Evolutionary conservation across 2,888 invertebrate genomes (phyloP).

Genomic region (Eristalis tenax): DNA sequence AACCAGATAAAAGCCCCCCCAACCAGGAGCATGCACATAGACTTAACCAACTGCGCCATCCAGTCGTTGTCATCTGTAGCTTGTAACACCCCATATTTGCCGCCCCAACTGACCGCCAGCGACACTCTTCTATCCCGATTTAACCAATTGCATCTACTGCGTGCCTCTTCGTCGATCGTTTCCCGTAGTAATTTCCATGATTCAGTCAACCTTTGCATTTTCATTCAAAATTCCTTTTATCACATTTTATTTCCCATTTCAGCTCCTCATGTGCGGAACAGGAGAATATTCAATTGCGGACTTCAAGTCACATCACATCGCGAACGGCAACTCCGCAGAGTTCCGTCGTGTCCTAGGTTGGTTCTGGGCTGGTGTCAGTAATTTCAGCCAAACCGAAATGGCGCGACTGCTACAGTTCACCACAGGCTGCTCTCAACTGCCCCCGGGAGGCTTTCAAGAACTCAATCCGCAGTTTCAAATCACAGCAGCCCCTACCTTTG

Average conservation of each 20-base stretch:
- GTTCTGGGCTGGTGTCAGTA: slow-evolving; percentile 95
- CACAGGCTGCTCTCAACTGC: slow-evolving; percentile 95
- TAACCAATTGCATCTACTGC: no score
- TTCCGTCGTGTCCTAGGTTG: slow-evolving; percentile 92
- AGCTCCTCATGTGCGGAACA: slow-evolving; percentile 95
- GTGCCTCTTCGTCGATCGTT: no score
- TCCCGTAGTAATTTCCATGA: no score
- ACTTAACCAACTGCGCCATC: no score
- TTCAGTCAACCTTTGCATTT: not conserved
- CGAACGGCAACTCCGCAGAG: slow-evolving; percentile 90
- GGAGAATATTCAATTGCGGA: slow-evolving; percentile 95
- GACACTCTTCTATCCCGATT: no score
- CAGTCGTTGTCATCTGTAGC: no score
- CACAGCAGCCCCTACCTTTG: slow-evolving; percentile 93
- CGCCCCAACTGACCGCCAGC: no score
- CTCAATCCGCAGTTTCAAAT: slow-evolving; percentile 96
- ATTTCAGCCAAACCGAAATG: slow-evolving; percentile 95
- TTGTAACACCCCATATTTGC: no score
- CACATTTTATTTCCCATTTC: slow-evolving; percentile 72
- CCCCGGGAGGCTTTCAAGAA: slow-evolving; percentile 94
- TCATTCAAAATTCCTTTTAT: not conserved
- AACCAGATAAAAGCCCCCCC: no score
- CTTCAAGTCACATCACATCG: slow-evolving; percentile 93
- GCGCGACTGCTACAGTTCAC: slow-evolving; percentile 95
- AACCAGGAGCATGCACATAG: no score